Conservation (phyloP, 2,797 vertebrate species). For the Tokudaia muenninki region DNA sequence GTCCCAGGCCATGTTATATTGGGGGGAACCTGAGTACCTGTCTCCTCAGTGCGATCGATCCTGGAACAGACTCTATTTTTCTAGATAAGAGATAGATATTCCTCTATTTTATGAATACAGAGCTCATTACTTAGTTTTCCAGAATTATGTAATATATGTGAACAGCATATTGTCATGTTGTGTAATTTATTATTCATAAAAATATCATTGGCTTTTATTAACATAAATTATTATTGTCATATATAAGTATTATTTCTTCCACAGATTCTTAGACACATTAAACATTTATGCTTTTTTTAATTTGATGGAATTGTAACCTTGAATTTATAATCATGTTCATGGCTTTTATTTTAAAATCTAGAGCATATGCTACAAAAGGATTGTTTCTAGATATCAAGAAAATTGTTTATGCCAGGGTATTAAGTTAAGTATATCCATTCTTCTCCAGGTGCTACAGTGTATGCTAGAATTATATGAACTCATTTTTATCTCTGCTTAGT, state of each 20-base stretch:
- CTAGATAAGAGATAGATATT: neutral
- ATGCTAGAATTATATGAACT: neutral
- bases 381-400: neutral
- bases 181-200: neutral
- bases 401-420: neutral
- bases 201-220: neutral
- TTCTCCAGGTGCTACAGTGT: neutral
- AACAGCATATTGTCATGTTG: neutral
- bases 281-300: slow-evolving; percentile 31
- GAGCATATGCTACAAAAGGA: neutral
- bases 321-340: neutral
- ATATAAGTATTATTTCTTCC: neutral
- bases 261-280: neutral
- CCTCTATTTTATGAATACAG: neutral
- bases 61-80: no score
- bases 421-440: neutral
- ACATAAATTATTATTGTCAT: neutral
- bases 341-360: neutral
- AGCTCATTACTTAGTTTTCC: neutral
- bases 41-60: no score
- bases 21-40: no score
- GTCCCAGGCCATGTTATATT: no score
- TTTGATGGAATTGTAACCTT: neutral
- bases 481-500: neutral
- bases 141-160: neutral